Evolutionary conservation across 2,888 invertebrate species (phyloP), one percentile per base, ranked within the genome.

Genomic region (Drosophila meridiana): DNA sequence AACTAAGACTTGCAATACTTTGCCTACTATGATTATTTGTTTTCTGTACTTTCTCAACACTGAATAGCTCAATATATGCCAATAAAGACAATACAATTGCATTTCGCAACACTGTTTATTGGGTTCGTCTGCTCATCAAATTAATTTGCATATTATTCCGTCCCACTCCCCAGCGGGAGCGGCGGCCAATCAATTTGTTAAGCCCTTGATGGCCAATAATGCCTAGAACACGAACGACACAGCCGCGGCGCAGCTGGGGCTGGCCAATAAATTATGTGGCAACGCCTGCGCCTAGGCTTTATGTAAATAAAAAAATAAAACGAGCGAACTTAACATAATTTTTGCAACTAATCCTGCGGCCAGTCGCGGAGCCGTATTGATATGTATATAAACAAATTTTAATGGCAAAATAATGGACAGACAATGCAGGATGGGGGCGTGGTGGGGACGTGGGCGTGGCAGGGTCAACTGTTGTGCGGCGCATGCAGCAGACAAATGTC

Each of bases 311-410:
- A 61, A 61, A 11, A 32, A 60, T 56, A 75, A 76, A 76, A 62
- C 43, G 59, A 50, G 47, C 9, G 47, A 78, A 80, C 79, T 87
- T 77, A 89, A 81, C 90, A 87, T 90, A 85, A 87, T 87, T 90
- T 86, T 71, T 79, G 86, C 73, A 70, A 81, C 83, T 85, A 85
- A 85, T 84, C 85, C 89, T 59, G 87, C 84, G 76, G 84, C 73
- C 78, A 64, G 81, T 67, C 50, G 61, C 32, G 78, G 45, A 36
- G 68, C 57, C 80, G 68, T 82, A 89, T 87, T 85, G 87, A 89
- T 89, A 89, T 89, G 79, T 89, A 89, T 85, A 76, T 82, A 84
- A 87, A 82, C 84, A 83, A 87, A 84, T 89, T 52, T 89, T 89
- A 77, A 84, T 89, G 89, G 89, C 61, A 40, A 83, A 75, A 83